Base-by-base conservation (phyloP, 2,113 vertebrate genomes). In the Corythaixoides concolor region DNA sequence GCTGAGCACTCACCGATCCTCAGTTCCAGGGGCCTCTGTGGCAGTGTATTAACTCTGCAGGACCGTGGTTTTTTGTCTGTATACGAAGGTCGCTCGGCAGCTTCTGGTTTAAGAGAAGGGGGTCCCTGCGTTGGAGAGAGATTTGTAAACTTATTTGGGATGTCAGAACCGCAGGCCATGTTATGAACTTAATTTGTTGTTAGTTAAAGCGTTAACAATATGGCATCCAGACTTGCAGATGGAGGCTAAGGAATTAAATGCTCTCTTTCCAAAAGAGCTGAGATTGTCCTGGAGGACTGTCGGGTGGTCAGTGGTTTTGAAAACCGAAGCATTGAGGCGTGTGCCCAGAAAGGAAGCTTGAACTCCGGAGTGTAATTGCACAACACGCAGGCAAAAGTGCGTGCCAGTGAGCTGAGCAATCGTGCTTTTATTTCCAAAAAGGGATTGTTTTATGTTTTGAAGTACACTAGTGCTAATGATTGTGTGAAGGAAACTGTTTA, bases 51-150 rank as follows among this genome's bases (percentile, higher is more conserved):
- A 13, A 17, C 63, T 15, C 49, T 4, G 27, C 60, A 12, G 66
- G 28, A 24, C 60, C 0, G 1, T 3, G 1, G 1, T 8, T 28
- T 39, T 37, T 11, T 32, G 41, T n/a, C 33, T 23, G 26, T 35
- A 1, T 23, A 13, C 49, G 12, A 2, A 12, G 17, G 27, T 37
- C 3, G 0, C 58, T 41, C 33, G 27, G n/a, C 37, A 37, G 53
- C 47, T 49, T 45, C 67, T 18, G 17, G 13, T 15, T 27, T 22
- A 37, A 74, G 55, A 66, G 39, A 55, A 23, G 56, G 26, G n/a
- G 30, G n/a, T 4, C 16, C 41, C 16, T 23, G 47, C 60, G 33
- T 6, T 50, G 33, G 11, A 20, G 69, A 35, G 28, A 73, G 35
- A 39, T 28, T 53, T 66, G 27, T 22, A 11, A 43, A 33, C n/a